Base-by-base conservation (phyloP, 23 tunicate species). In the Trididemnum nubilum region DNA sequence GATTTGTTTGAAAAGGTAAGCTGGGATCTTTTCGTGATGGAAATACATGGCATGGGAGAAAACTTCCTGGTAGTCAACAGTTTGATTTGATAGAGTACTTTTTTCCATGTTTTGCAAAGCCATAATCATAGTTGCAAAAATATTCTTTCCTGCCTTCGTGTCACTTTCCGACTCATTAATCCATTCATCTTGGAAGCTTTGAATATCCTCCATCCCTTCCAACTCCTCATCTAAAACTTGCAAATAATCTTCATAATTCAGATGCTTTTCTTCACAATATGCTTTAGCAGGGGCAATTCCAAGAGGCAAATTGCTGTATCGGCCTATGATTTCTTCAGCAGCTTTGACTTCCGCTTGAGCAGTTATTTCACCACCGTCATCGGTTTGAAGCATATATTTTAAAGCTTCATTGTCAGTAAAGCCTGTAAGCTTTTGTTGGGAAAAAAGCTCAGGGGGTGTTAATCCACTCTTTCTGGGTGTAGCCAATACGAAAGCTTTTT, bases 21-120 rank as follows among this genome's bases (percentile, higher is more conserved):
- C 39, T 5, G 81, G 81, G 30, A 77, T 77, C 38, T 77, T 77
- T 52, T 77, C 81, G 36, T 77, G 81, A 33, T 77, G 67, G 40
- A 77, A 77, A 37, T 23, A 77, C 66, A 52, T 57, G n/a, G 67
- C 81, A 77, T 77, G 30, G 24, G 81, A 52, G 25, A 77, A 77
- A 15, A 77, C 25, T 27, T 77, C 81, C 12, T 77, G 66, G 44
- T 33, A 54, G 39, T 54, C 30, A 30, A 77, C 67, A n/a, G 81
- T 52, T 33, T 67, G 24, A 54, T 57, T 77, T 23, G 37, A 32
- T 4, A 77, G 37, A 2, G 81, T 77, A 2, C 2, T 23, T 29
- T 9, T 15, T 36, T 54, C 28, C 15, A 77, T 27, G 9, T 66
- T 4, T 12, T 38, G 30, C 37, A 77, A 33, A 52, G 67, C 67